These are phyloP conservation scores for Drosophila nr. perissopoda DNA, from an alignment of 2,888 invertebrate species.

Conservation along the genomic window DNA sequence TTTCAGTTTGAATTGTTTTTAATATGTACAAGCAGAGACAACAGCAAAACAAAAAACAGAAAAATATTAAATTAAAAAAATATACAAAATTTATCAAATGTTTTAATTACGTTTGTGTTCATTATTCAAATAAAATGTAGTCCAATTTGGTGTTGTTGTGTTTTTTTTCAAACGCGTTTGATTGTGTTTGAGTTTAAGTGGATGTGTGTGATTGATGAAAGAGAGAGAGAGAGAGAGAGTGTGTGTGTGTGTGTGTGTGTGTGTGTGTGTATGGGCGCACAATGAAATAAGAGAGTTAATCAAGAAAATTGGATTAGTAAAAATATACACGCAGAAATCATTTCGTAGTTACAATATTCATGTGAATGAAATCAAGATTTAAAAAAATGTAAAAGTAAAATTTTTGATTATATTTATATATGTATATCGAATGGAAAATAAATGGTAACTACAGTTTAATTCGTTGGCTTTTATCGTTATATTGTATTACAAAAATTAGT, in stretches of 20 bases:
- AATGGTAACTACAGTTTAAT: conserved; percentile 46
- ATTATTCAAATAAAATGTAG: conserved; percentile 23
- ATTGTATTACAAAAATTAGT: conserved; percentile 42
- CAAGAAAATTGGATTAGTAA: conserved; percentile 79
- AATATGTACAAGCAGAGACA: conserved; percentile 41
- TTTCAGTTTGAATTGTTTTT: conserved; percentile 12
- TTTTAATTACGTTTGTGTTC: conserved; percentile 29
- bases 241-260: conserved; percentile 12
- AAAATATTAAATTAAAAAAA: not conserved
- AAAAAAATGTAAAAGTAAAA: conserved; percentile 30
- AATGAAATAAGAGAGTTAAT: conserved; percentile 79
- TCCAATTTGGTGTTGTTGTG: conserved; percentile 45
- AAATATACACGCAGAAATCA: conserved; percentile 51
- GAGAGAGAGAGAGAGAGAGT: not conserved
- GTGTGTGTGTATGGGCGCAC: conserved; percentile 50
- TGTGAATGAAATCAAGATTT: conserved; percentile 42
- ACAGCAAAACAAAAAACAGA: conserved; percentile 13
- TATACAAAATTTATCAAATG: conserved; percentile 12
- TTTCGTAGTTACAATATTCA: conserved; percentile 47
- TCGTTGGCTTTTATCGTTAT: conserved; percentile 52
- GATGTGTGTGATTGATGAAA: conserved; percentile 26
- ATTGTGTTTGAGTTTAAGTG: conserved; percentile 13
- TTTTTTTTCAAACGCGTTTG: conserved; percentile 67
- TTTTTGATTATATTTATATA: conserved; percentile 11
- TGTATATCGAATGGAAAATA: conserved; percentile 37